These are phyloP conservation scores for Budorcas taxicolor DNA, from an alignment of 2,113 vertebrate species.

Conservation along the genomic window DNA sequence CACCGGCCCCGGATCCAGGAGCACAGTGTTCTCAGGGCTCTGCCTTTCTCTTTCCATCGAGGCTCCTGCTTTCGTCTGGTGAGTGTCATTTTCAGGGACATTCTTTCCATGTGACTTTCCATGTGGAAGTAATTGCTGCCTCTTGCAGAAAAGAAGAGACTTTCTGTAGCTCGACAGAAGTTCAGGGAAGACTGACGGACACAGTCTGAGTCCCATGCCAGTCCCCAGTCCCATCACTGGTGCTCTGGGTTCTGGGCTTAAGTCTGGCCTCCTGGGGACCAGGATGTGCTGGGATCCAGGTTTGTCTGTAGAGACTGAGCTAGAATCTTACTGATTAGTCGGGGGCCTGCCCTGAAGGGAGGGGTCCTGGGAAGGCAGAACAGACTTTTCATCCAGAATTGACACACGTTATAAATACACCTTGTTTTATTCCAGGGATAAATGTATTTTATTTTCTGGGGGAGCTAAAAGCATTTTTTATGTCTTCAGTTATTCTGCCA, in stretches of 20 bases:
- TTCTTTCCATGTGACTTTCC: neutral
- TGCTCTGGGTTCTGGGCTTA: neutral
- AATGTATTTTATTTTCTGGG: neutral
- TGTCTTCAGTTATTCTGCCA: neutral
- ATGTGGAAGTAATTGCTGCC: rapidly evolving
- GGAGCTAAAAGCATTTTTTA: neutral
- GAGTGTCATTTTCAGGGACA: neutral
- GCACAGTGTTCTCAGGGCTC: neutral
- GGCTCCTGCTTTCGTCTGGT: neutral
- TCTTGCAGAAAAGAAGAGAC: neutral
- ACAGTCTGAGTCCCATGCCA: neutral
- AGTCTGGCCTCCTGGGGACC: neutral
- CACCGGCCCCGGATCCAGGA: rapidly evolving
- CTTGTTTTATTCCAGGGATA: neutral
- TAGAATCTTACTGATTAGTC: too few species aligned
- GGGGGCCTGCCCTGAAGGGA: neutral
- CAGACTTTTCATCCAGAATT: neutral
- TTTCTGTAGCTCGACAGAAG: too few species aligned
- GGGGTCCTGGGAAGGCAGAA: neutral
- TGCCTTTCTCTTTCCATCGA: rapidly evolving
- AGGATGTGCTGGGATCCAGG: neutral
- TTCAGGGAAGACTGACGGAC: too few species aligned
- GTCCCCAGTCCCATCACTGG: too few species aligned
- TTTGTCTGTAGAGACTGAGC: neutral
- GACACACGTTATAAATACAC: neutral